Evolutionary conservation across 2,113 vertebrate genomes (phyloP).

Genomic region (Xyliphius kryptos): DNA sequence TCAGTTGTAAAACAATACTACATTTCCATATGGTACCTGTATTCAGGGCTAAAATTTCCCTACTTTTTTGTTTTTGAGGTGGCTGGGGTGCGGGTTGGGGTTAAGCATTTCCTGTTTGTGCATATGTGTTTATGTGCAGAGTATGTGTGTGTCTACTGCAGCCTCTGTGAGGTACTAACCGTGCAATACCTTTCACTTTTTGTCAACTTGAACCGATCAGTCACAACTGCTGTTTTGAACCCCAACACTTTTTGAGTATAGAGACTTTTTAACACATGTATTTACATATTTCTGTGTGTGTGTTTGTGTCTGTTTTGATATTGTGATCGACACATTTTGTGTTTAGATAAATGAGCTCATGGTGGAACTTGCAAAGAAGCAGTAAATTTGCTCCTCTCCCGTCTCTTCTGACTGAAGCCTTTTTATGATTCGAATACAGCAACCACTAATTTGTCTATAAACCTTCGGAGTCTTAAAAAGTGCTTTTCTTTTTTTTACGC

Average conservation of each 20-base stretch:
- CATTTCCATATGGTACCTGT: too few relatives aligned
- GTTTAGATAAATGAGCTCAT: slow-evolving; percentile 16
- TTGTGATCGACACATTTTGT: slow-evolving; percentile 19
- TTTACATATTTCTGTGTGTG: slow-evolving; percentile 31
- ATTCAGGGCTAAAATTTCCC: too few relatives aligned
- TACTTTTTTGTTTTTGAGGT: background rate
- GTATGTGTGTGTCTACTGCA: slow-evolving; percentile 59
- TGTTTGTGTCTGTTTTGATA: slow-evolving; percentile 2
- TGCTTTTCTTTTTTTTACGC: background rate
- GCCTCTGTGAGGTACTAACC: slow-evolving; percentile 83
- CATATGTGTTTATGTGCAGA: slow-evolving; percentile 25
- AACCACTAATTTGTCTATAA: slow-evolving; percentile 7
- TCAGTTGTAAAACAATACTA: too few relatives aligned
- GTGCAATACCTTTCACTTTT: slow-evolving; percentile 79
- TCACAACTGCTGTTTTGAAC: slow-evolving; percentile 55
- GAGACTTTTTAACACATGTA: background rate
- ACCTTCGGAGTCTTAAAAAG: background rate
- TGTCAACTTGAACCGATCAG: slow-evolving; percentile 73
- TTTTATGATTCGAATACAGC: slow-evolving; percentile 5
- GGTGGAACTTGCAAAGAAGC: slow-evolving; percentile 13
- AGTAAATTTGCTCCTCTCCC: slow-evolving; percentile 4
- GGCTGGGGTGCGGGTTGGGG: background rate
- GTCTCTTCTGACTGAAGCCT: background rate
- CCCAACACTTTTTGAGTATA: slow-evolving; percentile 25
- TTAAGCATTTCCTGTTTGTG: background rate